Percentiles rank a stretch among this genome's conserved stretches.
Evolutionary conservation across 2,797 vertebrate genomes (phyloP).

Genomic region (Tauraco hartlaubi): DNA sequence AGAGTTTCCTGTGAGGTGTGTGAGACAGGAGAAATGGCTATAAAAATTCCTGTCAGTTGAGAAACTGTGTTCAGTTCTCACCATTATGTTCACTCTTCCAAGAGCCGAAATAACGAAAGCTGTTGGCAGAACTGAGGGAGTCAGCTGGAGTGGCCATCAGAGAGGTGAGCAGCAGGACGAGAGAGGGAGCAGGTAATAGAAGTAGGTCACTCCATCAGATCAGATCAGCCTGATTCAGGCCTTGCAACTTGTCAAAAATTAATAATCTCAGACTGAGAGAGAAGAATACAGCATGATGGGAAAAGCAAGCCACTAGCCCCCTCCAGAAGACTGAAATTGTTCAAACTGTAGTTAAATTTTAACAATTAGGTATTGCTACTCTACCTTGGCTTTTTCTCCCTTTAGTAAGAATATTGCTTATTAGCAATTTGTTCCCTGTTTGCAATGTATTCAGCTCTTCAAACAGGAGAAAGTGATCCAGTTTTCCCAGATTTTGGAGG

Average conservation of each 20-base stretch:
- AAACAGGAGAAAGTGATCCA: neutral
- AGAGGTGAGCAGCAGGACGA: neutral
- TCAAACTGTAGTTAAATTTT: neutral
- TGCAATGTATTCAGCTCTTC: neutral
- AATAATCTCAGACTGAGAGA: conserved; percentile 1
- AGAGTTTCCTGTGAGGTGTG: neutral
- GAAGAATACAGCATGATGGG: neutral
- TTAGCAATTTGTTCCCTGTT: neutral
- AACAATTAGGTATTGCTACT: neutral
- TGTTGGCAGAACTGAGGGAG: conserved; percentile 7
- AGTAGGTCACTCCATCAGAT: conserved; percentile 32
- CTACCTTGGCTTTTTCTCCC: neutral
- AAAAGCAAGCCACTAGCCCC: neutral
- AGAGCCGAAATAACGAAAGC: neutral
- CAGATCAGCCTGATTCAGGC: conserved; percentile 13
- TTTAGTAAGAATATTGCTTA: neutral
- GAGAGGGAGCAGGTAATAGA: neutral
- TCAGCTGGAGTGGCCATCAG: neutral
- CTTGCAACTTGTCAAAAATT: conserved; percentile 38
- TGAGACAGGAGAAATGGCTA: neutral
- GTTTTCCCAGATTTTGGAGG: neutral
- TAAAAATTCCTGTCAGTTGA: neutral
- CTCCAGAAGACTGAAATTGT: neutral
- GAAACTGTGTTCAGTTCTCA: neutral
- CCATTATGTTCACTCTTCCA: neutral